Base-by-base conservation (phyloP, 2,888 invertebrate species). In the Platycheirus rosarum region DNA sequence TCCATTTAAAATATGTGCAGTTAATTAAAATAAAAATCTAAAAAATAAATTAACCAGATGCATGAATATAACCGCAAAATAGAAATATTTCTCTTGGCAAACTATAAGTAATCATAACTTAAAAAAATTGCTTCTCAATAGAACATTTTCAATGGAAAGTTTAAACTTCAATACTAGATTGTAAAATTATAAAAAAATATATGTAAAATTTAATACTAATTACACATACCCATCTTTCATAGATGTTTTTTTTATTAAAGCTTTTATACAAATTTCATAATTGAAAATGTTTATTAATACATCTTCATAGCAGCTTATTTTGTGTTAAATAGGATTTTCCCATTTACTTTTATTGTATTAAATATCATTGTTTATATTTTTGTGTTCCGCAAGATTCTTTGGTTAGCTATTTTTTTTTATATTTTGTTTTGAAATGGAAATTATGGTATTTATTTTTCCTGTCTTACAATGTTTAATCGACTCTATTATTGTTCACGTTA, bases 201-300 rank as follows among this genome's bases (percentile, higher is more conserved):
- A 49, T 26, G 23, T 63, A 49, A 70, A 46, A 8, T 70, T 57
- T 65, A 53, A 66, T 66, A 76, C 49, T 68, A 46, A 82, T 82
- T 82, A 82, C 82, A 82, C 82, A 82, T 82, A 82, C 82, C 82
- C 82, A 82, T 82, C 77, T 77, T 74, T 80, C 57, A 35, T 63
- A 23, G 6, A 49, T 53, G 14, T 60, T 46, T 29, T 51, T 26
- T 65, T 63, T 73, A 68, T 77, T 77, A 76, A 76, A 82, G 80
- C 80, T 82, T 82, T 71, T 68, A 82, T 76, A 75, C 60, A 75
- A 71, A 66, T 66, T 71, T 76, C 44, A 65, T 26, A 74, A 60
- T 71, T 76, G 20, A 37, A 55, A 55, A 55, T 55, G 26, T 55
- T 42, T 18, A 44, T 46, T 42, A 68, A 48, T 49, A 48, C 37